Base-by-base conservation (phyloP, 2,888 invertebrate genomes). In the Endomychus coccineus region DNA sequence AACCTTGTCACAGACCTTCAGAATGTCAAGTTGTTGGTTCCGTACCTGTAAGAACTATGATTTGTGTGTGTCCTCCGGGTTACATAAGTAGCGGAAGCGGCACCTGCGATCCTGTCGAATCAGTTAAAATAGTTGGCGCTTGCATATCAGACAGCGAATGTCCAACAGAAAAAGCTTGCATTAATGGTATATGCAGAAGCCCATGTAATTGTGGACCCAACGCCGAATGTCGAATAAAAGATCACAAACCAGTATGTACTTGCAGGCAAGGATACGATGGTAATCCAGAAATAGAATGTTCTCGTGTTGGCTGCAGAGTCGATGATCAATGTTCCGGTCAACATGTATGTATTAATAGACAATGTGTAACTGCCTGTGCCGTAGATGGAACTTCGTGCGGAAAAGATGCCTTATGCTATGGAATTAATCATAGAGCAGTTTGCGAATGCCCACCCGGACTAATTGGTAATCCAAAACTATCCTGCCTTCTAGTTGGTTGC, bases 41-140 rank as follows among this genome's bases (percentile, higher is more conserved):
- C 3, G 64, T 82, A 15, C 89, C 91, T 0, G 83, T 90, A 4
- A 75, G 90, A 43, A 89, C 90, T 1, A 87, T 91, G 84, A 75
- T 88, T 21, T 92, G 91, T 59, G 77, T 87, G 2, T 92, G 92
- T 54, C 87, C 90, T 15, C 83, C 85, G 32, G 91, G 91, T 11
- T 90, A 87, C 53, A 77, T 88, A 3, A 87, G 84, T 64, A 83
- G 80, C 46, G 89, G 88, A 36, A 80, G 78, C 47, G 87, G 87
- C 30, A 76, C 82, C 23, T 88, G 89, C 57, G 78, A 80, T 40
- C 79, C 86, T 4, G 36, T 37, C 9, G 19, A 24, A 13, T 25
- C 27, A 11, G 31, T 37, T 5, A 72, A 73, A 30, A n/a, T n/a
- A 70, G 48, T 77, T 2, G 77, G 79, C 30, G 79, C 77, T 33